Percentiles rank a stretch among this genome's conserved stretches.
Evolutionary conservation across 1,140 invertebrate genomes (phyloP).

Genomic region (Babylonia areolata): DNA sequence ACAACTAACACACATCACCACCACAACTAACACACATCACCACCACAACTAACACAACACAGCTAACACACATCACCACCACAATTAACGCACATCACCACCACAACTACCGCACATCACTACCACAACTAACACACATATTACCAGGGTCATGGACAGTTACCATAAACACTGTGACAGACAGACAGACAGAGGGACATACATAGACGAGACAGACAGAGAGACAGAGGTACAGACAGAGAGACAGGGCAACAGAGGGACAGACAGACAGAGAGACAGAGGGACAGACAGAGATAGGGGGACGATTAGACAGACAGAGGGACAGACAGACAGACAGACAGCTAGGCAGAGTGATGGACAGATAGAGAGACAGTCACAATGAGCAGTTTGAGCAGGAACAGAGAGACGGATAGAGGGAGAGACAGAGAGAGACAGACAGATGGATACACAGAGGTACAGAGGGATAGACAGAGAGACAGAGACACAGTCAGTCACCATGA

Average conservation of each 20-base stretch:
- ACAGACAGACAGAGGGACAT: not conserved
- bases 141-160: too few species aligned
- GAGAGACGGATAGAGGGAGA: not conserved
- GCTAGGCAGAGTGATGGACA: not conserved
- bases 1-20: too few species aligned
- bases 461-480: not conserved
- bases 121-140: too few species aligned
- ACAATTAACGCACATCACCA: too few species aligned
- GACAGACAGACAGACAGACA: too few species aligned
- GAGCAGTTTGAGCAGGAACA: too few species aligned
- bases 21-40: too few species aligned
- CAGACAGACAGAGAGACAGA: not conserved
- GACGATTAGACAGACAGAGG: not conserved
- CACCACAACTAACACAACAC: too few species aligned
- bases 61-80: too few species aligned
- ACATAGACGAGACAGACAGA: too few species aligned
- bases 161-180: too few species aligned
- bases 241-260: not conserved
- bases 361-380: not conserved
- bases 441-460: not conserved
- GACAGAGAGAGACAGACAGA: not conserved
- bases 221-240: not conserved
- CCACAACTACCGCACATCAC: too few species aligned
- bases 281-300: not conserved
- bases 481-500: slow-evolving; percentile 67